Evolutionary conservation across 2,797 vertebrate genomes (phyloP).

Genomic region (Fistularia tabacaria): DNA sequence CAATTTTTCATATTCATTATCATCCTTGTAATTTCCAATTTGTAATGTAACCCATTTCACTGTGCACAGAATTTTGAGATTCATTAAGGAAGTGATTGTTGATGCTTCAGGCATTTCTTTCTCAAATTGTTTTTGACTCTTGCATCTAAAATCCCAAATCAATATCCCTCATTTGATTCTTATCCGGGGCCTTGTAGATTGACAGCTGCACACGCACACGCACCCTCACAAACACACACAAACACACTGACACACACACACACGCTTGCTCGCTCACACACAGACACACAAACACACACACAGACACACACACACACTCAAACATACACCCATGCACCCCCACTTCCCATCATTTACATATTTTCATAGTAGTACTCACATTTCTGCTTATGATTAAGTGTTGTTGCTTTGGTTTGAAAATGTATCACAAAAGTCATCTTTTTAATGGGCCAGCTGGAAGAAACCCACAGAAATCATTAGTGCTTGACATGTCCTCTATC

Average conservation of each 20-base stretch:
- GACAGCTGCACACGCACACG: slow-evolving; percentile 4
- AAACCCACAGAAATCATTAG: slow-evolving; percentile 21
- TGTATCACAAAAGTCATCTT: slow-evolving; percentile 12
- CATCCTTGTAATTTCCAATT: background rate
- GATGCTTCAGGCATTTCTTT: slow-evolving; percentile 42
- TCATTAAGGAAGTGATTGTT: slow-evolving; percentile 50
- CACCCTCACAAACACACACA: slow-evolving; percentile 4
- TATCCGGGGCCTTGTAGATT: slow-evolving; percentile 33
- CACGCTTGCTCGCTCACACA: background rate
- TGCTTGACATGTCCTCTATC: slow-evolving; percentile 17
- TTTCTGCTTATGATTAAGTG: background rate
- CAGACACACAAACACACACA: no score
- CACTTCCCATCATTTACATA: slow-evolving; percentile 11
- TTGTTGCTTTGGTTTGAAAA: background rate
- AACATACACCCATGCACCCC: no score
- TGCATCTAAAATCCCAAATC: slow-evolving; percentile 56
- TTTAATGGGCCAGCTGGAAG: slow-evolving; percentile 14
- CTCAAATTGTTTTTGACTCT: slow-evolving; percentile 35
- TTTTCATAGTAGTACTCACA: background rate
- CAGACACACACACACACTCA: no score
- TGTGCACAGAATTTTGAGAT: slow-evolving; percentile 16
- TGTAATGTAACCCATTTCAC: slow-evolving; percentile 1
- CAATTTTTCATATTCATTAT: slow-evolving; percentile 8
- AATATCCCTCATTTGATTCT: slow-evolving; percentile 52
- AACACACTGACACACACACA: slow-evolving; percentile 7